Base-by-base conservation (phyloP, 2,888 invertebrate genomes). In the Laspeyria flexula region DNA sequence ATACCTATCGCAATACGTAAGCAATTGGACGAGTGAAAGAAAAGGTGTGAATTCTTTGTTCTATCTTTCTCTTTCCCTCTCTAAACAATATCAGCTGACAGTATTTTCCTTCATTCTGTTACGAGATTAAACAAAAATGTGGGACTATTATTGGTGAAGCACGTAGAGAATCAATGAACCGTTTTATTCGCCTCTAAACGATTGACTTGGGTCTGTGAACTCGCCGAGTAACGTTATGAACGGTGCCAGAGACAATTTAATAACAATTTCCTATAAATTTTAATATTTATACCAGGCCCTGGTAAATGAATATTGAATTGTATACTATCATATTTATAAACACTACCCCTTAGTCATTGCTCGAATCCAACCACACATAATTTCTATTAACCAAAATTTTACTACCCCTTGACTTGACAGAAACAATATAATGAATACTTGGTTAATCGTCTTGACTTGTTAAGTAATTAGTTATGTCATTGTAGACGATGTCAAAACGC, bases 131-230 rank as follows among this genome's bases (percentile, higher is more conserved):
- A 50, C 27, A 59, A 55, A 69, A 60, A 47, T 34, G 15, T 34
- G 35, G 34, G 38, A 46, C 41, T 46, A 46, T 65, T 56, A 53
- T 53, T 50, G 41, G 37, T 60, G 56, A 45, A 60, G 43, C 66
- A 60, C 60, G 57, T 63, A 63, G 55, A 71, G 49, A 68, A 60
- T 64, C 64, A 63, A 64, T 63, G 64, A 60, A 60, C 71, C 71
- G 60, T 60, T 71, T 71, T 60, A 49, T 57, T 54, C 64, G 64
- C 10, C 62, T 31, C 27, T 55, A 58, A 71, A 43, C 68, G 60
- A 55, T 63, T 67, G 64, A 60, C 53, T 43, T 54, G 64, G 67
- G 71, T 68, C 71, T 58, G 49, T 63, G 71, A 71, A 63, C 67
- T 30, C 52, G 31, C n/a, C 1, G 16, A 49, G 52, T 61, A 69